Conservation (phyloP, 1,140 invertebrate genomes). For the Leptonema lineaticorne region DNA sequence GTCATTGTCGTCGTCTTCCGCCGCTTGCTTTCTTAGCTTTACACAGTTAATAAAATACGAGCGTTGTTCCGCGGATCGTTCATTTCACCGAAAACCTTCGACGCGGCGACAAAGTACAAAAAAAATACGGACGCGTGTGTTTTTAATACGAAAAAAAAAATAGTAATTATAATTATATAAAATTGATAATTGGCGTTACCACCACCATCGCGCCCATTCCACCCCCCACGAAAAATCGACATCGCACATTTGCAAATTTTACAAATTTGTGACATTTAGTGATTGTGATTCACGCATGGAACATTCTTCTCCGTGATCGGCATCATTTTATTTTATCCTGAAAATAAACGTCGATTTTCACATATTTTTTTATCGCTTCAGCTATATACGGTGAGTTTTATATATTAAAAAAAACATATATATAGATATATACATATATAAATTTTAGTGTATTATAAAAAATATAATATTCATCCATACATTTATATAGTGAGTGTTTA, state of each 20-base stretch:
- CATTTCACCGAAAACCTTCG: conserved; percentile 21
- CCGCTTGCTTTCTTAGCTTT: background rate
- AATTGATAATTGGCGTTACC: no score
- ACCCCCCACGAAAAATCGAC: background rate
- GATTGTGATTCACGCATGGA: background rate
- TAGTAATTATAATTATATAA: no score
- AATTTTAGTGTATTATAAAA: no score
- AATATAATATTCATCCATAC: no score
- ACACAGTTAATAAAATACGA: conserved; percentile 2
- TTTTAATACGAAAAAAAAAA: background rate
- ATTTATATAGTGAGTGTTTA: no score
- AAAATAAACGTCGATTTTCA: no score
- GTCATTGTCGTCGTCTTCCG: background rate
- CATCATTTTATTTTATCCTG: no score
- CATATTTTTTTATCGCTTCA: no score
- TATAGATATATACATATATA: no score
- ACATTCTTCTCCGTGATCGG: background rate
- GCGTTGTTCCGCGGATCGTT: background rate
- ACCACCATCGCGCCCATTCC: background rate
- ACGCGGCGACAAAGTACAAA: background rate
- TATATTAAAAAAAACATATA: no score
- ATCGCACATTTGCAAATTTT: background rate
- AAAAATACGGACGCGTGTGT: no score
- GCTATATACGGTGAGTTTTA: no score
- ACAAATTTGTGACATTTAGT: background rate